phyloP scores from a whole-genome alignment of 2,113 vertebrate species.

The Athene noctua region DNA sequence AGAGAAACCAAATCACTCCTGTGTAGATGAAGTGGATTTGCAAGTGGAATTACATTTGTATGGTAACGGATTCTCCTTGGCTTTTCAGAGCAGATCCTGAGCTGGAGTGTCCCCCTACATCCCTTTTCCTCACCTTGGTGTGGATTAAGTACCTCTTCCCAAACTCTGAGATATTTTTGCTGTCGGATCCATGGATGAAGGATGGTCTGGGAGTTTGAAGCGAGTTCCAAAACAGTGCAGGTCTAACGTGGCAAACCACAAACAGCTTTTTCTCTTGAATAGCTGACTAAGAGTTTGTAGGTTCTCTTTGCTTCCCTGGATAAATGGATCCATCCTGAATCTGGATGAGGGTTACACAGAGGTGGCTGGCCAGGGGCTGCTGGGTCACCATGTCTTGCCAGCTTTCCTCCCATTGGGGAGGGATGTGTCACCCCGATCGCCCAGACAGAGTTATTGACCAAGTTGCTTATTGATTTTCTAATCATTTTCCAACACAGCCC shows the following conservation, averaged over 20 bases:
- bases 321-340: background rate
- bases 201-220: background rate
- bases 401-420: background rate
- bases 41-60: background rate
- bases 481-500: constrained; percentile 35
- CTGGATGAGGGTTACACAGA: background rate
- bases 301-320: background rate
- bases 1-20: background rate
- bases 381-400: background rate
- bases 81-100: background rate
- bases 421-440: accelerated
- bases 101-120: background rate
- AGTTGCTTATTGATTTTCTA: constrained; percentile 39
- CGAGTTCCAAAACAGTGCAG: background rate
- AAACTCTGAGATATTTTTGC: background rate
- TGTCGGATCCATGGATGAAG: background rate
- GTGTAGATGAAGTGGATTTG: background rate
- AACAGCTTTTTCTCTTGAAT: background rate
- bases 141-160: background rate
- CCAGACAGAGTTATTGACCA: constrained; percentile 6
- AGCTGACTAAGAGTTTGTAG: background rate
- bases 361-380: background rate
- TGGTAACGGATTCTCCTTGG: background rate
- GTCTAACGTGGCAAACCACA: background rate
- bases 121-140: background rate